Base-by-base conservation (phyloP, 1,140 invertebrate species). In the Drosophila melanica region DNA sequence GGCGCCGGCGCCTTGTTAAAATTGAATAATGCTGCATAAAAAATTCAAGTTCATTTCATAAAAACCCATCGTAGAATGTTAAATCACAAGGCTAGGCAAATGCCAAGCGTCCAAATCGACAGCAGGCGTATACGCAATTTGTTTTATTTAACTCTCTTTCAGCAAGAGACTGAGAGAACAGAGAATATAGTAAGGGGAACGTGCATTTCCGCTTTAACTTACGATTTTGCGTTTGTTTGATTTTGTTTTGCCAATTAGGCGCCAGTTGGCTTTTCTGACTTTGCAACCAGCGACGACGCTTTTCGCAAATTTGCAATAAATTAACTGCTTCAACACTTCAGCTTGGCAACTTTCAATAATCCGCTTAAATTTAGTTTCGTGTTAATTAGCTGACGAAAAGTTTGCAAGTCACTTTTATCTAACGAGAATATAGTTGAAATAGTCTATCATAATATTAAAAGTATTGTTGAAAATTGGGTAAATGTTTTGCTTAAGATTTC, bases 201-300 rank as follows among this genome's bases (percentile, higher is more conserved):
- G 75, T 67, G 63, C 72, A 75, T 78, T 78, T 87, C 64, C 48
- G 55, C 67, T 85, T 81, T 78, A 87, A 87, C 79, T 87, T 82
- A 79, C 79, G 79, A 87, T 87, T 87, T 89, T 87, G 79, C 68
- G 84, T 84, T 77, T 89, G 82, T 87, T 89, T 87, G 79, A 65
- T 79, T 84, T 77, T 89, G 82, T 89, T 87, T 89, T 87, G 69
- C 79, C 84, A 89, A 89, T 87, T 87, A 89, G 79, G 68, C 84
- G 84, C 79, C 85, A 89, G 82, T 87, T 84, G 84, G 89, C 84
- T 82, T 75, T 75, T 37, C 10, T 66, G 77, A 85, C 74, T 77
- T 81, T 80, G 65, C 77, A 51, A 79, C 75, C 65, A 71, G 58
- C 59, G 48, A 66, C 37, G 11, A 54, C 27, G 44, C 33, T 23